Percentiles rank a stretch among this genome's conserved stretches.
These are phyloP conservation scores for Drosophila trapezifrons DNA, from an alignment of 1,140 invertebrate species.

Conservation along the genomic window DNA sequence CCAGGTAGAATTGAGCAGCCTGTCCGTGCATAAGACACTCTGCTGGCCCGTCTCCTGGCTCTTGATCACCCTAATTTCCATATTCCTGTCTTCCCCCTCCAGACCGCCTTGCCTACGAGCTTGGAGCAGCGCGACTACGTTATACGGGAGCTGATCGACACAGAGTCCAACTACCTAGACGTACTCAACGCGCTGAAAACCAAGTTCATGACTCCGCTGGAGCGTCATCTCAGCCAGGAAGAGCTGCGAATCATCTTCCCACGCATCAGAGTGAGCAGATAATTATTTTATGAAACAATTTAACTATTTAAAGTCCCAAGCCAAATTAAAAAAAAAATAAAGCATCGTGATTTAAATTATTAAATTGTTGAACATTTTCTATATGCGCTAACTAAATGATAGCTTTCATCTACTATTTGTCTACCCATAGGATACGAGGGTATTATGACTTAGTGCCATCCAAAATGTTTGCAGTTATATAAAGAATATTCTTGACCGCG, in stretches of 20 bases:
- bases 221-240: conserved; percentile 88
- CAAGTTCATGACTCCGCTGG: conserved; percentile 92
- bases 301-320: neutral
- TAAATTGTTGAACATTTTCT: too few relatives aligned
- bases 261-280: conserved; percentile 90
- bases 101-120: conserved; percentile 87
- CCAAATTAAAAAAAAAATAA: too few relatives aligned
- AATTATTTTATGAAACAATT: neutral
- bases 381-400: too few relatives aligned
- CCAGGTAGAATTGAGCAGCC: conserved; percentile 77
- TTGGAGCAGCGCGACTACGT: conserved; percentile 97
- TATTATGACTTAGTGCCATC: too few relatives aligned
- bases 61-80: conserved; percentile 21
- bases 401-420: too few relatives aligned
- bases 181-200: conserved; percentile 94
- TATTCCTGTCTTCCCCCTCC: conserved; percentile 6
- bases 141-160: conserved; percentile 97
- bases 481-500: too few relatives aligned
- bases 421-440: too few relatives aligned
- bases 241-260: conserved; percentile 93
- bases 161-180: conserved; percentile 98
- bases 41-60: conserved; percentile 8
- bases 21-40: conserved; percentile 48
- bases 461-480: too few relatives aligned
- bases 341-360: too few relatives aligned